Conservation (phyloP, 2,113 vertebrate genomes). For the Mobula hypostoma region DNA sequence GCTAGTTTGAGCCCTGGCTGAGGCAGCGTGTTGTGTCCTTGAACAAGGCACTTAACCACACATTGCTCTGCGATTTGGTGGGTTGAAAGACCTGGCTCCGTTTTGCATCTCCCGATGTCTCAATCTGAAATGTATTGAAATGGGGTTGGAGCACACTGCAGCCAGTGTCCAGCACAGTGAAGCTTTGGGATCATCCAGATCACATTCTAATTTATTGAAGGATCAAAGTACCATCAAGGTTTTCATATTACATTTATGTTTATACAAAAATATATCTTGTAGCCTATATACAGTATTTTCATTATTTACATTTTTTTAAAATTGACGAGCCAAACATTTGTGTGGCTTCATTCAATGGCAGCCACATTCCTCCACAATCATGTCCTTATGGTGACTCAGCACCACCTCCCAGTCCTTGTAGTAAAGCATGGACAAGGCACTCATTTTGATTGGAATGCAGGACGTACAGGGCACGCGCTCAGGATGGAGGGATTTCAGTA, state of each 20-base stretch:
- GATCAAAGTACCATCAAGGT: neutral
- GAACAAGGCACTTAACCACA: no score
- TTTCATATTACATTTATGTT: neutral
- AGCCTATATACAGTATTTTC: neutral
- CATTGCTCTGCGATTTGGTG: no score
- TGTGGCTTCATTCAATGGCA: slow-evolving; percentile 59
- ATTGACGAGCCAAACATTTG: neutral
- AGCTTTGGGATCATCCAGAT: neutral
- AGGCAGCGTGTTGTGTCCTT: no score
- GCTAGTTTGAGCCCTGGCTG: no score
- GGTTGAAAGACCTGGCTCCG: no score
- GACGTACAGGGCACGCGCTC: slow-evolving; percentile 59
- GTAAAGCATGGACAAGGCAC: slow-evolving; percentile 80
- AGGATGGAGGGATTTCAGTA: slow-evolving; percentile 72
- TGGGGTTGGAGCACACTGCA: no score
- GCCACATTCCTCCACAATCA: slow-evolving; percentile 79
- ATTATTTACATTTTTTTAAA: neutral
- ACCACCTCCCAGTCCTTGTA: slow-evolving; percentile 66
- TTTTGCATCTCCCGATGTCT: no score
- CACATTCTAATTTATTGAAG: neutral
- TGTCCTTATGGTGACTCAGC: slow-evolving; percentile 75
- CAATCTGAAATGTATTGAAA: no score
- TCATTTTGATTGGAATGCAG: slow-evolving; percentile 71
- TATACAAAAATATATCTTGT: slow-evolving; percentile 29
- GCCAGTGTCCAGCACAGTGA: no score